Base-by-base conservation (phyloP, 2,797 vertebrate genomes). In the Pterois miles region DNA sequence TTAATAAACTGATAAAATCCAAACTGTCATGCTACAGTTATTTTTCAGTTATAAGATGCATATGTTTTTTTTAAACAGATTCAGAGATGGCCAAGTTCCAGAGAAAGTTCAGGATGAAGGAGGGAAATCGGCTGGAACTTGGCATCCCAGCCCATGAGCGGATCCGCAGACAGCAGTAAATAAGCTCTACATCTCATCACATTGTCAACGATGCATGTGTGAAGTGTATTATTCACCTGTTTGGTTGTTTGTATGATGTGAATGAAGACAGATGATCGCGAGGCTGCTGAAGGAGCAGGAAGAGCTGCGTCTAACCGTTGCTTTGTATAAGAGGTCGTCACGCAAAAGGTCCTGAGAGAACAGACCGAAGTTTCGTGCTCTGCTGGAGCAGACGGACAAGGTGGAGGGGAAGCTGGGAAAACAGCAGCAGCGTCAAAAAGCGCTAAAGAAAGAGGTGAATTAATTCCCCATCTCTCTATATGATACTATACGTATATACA, bases 91-190 rank as follows among this genome's bases (percentile, higher is more conserved):
- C 88, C 73, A 95, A 95, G 65, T 91, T 98, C 43, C 95, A 95
- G 74, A 95, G 95, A 74, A 95, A 96, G 71, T 95, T 95, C 88
- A 95, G 96, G 70, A 92, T 96, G 70, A 96, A 96, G 94, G 96
- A 97, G 68, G 85, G 86, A 6, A 94, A 97, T 57, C 93, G 93
- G 8, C 95, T 93, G 84, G 85, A 94, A 18, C 96, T 96, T 82
- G 87, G 76, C 53, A 80, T 94, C 74, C 94, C 96, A 50, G 93
- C 96, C 43, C 91, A 89, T 48, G 95, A 96, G 71, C 91, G 92
- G 53, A 93, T 96, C 58, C 94, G 92, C 81, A 97, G 94, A 81
- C 97, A 97, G 78, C 81, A 95, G 97, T 98, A 78, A 93, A 88
- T 81, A 8, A 25, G n/a, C 27, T 70, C 29, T 25, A 11, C 40